A percentile compares a stretch with the other conserved stretches of the same genome.
phyloP scores from a whole-genome alignment of 2,797 vertebrate genomes.

The Eulemur rubriventer region DNA sequence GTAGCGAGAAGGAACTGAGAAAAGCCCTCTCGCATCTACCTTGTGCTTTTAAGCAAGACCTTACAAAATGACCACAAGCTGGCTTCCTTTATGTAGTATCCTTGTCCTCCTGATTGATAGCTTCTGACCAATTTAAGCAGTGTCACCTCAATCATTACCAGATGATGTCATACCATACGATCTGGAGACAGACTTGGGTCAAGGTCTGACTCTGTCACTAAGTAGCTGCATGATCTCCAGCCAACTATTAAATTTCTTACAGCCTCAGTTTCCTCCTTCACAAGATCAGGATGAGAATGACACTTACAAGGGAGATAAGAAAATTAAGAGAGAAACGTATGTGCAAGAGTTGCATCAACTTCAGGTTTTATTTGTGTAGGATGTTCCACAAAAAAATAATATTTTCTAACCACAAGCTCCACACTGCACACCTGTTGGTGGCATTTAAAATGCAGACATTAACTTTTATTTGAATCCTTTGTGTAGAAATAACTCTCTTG shows the following conservation, averaged over 20 bases:
- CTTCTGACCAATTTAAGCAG: conserved; percentile 21
- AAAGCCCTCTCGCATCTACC: not conserved
- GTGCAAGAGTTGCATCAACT: not conserved
- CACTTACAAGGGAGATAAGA: not conserved
- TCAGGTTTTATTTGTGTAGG: not conserved
- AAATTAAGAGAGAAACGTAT: not conserved
- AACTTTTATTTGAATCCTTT: not conserved
- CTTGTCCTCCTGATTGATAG: not conserved
- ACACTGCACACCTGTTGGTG: not conserved
- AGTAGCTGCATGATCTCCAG: not conserved
- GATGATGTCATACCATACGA: conserved; percentile 44
- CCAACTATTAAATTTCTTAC: not conserved
- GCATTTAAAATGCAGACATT: conserved; percentile 44
- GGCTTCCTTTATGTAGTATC: not conserved
- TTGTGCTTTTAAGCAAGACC: conserved; percentile 27
- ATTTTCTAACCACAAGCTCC: not conserved
- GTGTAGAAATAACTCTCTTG: not conserved
- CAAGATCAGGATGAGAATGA: not conserved
- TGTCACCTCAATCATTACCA: conserved; percentile 34
- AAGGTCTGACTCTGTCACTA: conserved; percentile 37
- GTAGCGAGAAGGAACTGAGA: not conserved
- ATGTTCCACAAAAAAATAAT: not conserved
- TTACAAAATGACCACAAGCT: not conserved
- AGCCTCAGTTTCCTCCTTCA: not conserved
- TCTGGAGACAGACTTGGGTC: conserved; percentile 10